Base-by-base conservation (phyloP, 2,888 invertebrate genomes). In the Eilema caniola region DNA sequence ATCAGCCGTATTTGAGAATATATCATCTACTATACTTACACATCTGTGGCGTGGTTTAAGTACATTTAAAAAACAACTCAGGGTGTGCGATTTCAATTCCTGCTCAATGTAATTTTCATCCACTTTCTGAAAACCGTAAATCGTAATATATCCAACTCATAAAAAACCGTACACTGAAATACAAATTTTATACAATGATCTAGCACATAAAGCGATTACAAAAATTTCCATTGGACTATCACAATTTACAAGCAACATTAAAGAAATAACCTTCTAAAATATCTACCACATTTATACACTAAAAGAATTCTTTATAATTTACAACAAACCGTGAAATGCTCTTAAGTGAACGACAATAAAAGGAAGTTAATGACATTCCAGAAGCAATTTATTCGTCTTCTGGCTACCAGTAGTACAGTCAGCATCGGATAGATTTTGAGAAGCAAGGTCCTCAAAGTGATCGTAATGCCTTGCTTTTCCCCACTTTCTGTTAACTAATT, bases 331-430 rank as follows among this genome's bases (percentile, higher is more conserved):
- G 77, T 83, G 76, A 80, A 84, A 84, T 81, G 80, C 82, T 83
- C 83, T 83, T 82, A 85, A 85, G 80, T 80, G 82, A 85, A 76
- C 81, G 83, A 82, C 80, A 82, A 81, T 86, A 85, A 85, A 84
- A 82, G 82, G 79, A 84, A 84, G 83, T 83, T 86, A 88, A 88
- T 85, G 85, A 83, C 79, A 76, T 84, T 85, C 81, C 86, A 86
- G 84, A 86, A 83, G 82, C 84, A 83, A 83, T 85, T 86, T 85
- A 85, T 84, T 83, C 84, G 84, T 80, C 76, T 82, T 62, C 68
- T 76, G 81, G 81, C 77, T 78, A 71, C 82, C 28, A 28, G 28
- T 28, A 28, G 28, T 28, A 28, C 28, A 28, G 28, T 28, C 28
- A 5, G 28, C 5, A 28, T 28, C 28, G 5, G 5, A 28, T 28